Evolutionary conservation across 92 coral and sea anemone genomes (phyloP).

Genomic region (Paragorgia papillata): DNA sequence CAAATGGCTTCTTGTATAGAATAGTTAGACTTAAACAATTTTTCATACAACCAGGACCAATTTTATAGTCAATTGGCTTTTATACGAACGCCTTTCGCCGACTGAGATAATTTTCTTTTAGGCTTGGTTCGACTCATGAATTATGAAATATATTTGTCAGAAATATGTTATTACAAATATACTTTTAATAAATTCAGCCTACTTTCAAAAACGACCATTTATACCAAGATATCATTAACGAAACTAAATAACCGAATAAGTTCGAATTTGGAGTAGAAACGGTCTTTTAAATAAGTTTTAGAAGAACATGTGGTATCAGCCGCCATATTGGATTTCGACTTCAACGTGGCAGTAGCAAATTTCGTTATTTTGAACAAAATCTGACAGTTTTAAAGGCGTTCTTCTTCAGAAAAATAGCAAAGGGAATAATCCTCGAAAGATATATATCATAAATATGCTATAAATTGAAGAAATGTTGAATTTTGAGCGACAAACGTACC

Average conservation of each 20-base stretch:
- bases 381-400: neutral
- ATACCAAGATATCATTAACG: neutral
- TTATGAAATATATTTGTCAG: too few relatives aligned
- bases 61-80: too few relatives aligned
- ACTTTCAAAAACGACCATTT: too few relatives aligned
- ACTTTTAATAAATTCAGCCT: too few relatives aligned
- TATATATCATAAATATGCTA: neutral
- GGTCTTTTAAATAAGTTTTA: neutral
- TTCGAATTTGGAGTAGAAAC: neutral
- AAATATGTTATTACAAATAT: too few relatives aligned
- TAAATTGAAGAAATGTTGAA: neutral
- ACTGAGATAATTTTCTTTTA: too few relatives aligned
- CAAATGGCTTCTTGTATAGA: too few relatives aligned
- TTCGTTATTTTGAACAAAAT: neutral
- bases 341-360: neutral
- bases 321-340: constrained; percentile 4
- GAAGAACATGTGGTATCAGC: neutral
- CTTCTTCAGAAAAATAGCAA: neutral
- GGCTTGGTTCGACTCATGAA: too few relatives aligned
- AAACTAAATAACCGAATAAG: too few relatives aligned
- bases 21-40: too few relatives aligned
- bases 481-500: constrained; percentile 8
- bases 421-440: neutral
- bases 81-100: too few relatives aligned
- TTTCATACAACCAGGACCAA: too few relatives aligned